A percentile compares a stretch with the other conserved stretches of the same genome.
phyloP scores from a whole-genome alignment of 2,888 invertebrate genomes.

The Platycnemis pennipes region DNA sequence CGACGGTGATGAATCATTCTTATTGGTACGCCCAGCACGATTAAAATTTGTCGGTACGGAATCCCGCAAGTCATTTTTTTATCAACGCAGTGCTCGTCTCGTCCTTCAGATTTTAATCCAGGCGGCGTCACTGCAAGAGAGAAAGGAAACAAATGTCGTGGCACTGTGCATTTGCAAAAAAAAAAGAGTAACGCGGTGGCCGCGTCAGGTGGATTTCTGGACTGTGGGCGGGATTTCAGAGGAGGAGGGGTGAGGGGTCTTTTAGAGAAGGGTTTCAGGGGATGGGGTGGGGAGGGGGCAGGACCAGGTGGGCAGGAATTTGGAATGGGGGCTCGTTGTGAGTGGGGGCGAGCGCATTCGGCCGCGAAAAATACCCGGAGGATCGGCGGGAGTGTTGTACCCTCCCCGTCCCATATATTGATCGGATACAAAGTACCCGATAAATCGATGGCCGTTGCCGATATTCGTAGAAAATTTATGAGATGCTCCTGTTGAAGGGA shows the following conservation, averaged over 20 bases:
- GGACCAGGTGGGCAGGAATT: not conserved
- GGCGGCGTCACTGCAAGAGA: not conserved
- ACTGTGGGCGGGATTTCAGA: not conserved
- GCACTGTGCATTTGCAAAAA: not conserved
- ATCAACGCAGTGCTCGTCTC: too few species aligned
- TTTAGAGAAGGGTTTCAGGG: not conserved
- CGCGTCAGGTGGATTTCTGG: not conserved
- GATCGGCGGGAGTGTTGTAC: not conserved
- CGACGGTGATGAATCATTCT: too few species aligned
- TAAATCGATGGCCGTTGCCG: conserved; percentile 24
- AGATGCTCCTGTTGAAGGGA: conserved; percentile 25
- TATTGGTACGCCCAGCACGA: too few species aligned
- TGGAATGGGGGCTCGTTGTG: not conserved
- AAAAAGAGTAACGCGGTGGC: not conserved
- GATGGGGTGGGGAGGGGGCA: not conserved
- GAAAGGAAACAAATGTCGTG: not conserved
- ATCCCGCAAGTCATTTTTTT: too few species aligned
- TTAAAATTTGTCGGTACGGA: too few species aligned
- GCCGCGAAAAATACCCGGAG: not conserved
- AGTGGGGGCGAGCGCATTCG: not conserved
- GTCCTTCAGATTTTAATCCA: not conserved
- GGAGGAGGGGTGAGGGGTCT: not conserved
- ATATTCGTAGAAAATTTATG: conserved; percentile 39
- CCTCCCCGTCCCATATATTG: conserved; percentile 26
- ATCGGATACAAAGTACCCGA: conserved; percentile 28